phyloP scores from a whole-genome alignment of 1,140 invertebrate species.

The Drosophila bocki region DNA sequence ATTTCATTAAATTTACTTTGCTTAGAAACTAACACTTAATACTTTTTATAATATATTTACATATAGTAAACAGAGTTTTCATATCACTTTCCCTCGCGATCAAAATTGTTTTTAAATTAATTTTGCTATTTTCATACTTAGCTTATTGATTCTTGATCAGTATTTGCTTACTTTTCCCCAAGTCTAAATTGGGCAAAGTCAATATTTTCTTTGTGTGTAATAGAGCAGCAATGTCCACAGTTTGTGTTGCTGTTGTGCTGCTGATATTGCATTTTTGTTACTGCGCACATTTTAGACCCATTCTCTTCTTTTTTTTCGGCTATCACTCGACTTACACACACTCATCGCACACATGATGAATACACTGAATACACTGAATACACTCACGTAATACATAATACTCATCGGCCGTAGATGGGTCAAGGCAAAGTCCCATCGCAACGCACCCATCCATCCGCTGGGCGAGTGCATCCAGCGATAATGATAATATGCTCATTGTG shows the following conservation, averaged over 20 bases:
- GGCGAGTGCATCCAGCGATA: conserved; percentile 30
- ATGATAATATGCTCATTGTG: conserved; percentile 6
- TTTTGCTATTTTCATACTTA: too few relatives aligned
- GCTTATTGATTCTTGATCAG: background rate
- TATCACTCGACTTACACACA: conserved; percentile 13
- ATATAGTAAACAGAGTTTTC: background rate
- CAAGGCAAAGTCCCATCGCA: conserved; percentile 31
- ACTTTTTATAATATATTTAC: background rate
- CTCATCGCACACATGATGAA: background rate
- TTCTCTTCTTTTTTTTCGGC: conserved; percentile 32
- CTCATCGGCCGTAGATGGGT: conserved; percentile 19
- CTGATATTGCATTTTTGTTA: conserved; percentile 41
- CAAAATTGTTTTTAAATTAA: too few relatives aligned
- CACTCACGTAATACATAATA: background rate
- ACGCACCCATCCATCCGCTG: background rate
- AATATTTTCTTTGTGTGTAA: conserved; percentile 12
- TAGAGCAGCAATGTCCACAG: conserved; percentile 3
- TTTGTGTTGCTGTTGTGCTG: conserved; percentile 24
- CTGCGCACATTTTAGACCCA: conserved; percentile 40
- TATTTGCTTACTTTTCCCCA: background rate
- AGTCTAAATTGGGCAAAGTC: background rate
- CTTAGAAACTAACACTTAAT: too few relatives aligned
- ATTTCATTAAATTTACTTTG: background rate
- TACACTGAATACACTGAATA: background rate
- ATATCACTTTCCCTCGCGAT: background rate